These are phyloP conservation scores for Pipistrellus nathusii DNA, from an alignment of 2,797 vertebrate genomes.

Conservation along the genomic window DNA sequence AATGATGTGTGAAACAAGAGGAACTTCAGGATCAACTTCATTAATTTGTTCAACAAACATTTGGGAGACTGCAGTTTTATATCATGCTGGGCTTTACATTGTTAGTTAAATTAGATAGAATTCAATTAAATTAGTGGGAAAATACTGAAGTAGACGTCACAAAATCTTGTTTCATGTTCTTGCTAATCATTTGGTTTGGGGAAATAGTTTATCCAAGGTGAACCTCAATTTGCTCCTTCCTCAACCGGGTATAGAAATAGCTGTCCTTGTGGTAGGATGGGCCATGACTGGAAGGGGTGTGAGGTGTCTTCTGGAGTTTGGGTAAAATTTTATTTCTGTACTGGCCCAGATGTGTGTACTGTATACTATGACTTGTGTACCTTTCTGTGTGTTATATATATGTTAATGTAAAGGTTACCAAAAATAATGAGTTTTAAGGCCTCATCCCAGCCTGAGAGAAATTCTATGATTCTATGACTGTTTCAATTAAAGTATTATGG, in stretches of 20 bases:
- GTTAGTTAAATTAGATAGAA: conserved; percentile 14
- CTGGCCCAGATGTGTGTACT: background rate
- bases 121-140: background rate
- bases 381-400: background rate
- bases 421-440: conserved; percentile 33
- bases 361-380: background rate
- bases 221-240: background rate
- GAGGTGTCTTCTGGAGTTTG: background rate
- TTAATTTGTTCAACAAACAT: background rate
- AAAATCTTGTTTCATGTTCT: background rate
- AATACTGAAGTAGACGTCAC: background rate
- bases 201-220: background rate
- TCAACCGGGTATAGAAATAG: background rate
- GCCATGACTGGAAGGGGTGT: background rate
- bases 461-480: background rate
- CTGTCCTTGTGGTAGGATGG: background rate
- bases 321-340: background rate
- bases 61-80: background rate
- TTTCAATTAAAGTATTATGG: conserved; percentile 34
- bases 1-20: background rate
- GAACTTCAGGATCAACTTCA: background rate
- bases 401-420: background rate
- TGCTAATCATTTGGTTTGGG: background rate
- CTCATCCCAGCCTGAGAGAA: background rate
- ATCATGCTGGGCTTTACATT: background rate